phyloP scores from a whole-genome alignment of 2,888 invertebrate species.

The Orthosia cruda region DNA sequence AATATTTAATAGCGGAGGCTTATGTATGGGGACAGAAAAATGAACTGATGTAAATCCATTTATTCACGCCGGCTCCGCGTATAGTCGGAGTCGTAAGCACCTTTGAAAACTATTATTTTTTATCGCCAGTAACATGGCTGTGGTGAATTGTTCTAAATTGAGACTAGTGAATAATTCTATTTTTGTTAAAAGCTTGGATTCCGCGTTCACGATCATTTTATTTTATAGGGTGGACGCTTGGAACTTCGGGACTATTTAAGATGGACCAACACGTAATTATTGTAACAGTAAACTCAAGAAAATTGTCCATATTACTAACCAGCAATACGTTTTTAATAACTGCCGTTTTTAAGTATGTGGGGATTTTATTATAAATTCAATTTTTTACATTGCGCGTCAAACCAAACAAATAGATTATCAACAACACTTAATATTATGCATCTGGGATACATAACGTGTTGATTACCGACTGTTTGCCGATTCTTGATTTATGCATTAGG shows the following conservation, averaged over 20 bases:
- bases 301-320: too few relatives aligned
- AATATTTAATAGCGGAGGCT: conserved; percentile 1
- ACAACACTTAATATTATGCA: conserved; percentile 18
- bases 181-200: conserved; percentile 46
- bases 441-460: conserved; percentile 24
- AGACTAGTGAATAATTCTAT: conserved; percentile 12
- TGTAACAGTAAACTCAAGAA: too few relatives aligned
- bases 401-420: not conserved
- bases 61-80: conserved; percentile 10
- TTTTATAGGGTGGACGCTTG: conserved; percentile 29
- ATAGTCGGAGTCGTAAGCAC: conserved; percentile 27
- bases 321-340: too few relatives aligned
- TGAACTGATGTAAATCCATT: conserved; percentile 26
- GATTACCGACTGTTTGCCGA: conserved; percentile 44
- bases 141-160: conserved; percentile 41
- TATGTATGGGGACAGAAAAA: conserved; percentile 22
- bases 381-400: not conserved
- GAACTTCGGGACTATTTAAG: too few relatives aligned
- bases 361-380: not conserved
- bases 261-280: conserved; percentile 8
- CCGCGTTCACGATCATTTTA: conserved; percentile 36
- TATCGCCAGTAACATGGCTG: conserved; percentile 21
- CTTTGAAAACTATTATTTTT: conserved; percentile 47
- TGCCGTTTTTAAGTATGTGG: not conserved
- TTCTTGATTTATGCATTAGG: conserved; percentile 51